Conservation (phyloP, 2,113 vertebrate genomes). For the Emydocephalus ijimae region DNA sequence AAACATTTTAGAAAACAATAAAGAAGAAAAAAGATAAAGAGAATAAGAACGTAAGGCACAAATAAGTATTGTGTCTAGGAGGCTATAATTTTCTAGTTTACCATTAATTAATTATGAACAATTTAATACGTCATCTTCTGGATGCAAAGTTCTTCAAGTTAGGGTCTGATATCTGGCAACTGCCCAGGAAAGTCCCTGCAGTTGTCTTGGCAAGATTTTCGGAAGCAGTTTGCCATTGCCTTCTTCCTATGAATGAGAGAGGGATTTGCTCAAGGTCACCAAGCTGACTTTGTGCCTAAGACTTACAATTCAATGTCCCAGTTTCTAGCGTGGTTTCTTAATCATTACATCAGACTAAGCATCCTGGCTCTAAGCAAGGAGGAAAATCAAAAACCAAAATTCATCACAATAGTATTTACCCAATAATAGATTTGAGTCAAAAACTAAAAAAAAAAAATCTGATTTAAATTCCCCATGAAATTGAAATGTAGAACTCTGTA, state of each 20-base stretch:
- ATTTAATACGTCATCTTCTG: neutral
- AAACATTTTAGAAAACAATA: neutral
- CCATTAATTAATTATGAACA: neutral
- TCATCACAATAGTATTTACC: neutral
- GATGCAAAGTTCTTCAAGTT: neutral
- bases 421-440: neutral
- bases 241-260: neutral
- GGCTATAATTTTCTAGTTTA: neutral
- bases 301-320: neutral
- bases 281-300: neutral
- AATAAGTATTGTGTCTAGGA: neutral
- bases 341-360: neutral
- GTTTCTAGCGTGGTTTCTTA: neutral
- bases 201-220: neutral
- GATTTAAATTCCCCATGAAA: neutral
- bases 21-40: neutral
- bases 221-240: neutral
- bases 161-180: neutral
- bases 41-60: neutral
- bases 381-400: neutral
- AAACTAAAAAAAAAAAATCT: neutral
- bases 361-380: neutral
- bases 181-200: neutral
- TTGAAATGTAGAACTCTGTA: neutral
- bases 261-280: neutral